Conservation (phyloP, 2,797 vertebrate genomes). For the Delichon dasypus region DNA sequence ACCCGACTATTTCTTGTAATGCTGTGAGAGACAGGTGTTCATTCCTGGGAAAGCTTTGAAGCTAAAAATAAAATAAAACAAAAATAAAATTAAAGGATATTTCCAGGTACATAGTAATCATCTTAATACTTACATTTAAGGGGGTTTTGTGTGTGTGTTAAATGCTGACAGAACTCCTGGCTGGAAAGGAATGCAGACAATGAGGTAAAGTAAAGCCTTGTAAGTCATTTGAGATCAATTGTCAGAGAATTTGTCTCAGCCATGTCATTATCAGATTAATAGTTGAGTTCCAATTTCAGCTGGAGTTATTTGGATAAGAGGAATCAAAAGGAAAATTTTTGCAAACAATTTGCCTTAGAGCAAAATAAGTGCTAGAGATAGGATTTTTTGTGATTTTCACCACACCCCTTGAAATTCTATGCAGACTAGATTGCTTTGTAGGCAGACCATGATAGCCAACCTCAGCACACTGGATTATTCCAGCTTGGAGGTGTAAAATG, state of each 20-base stretch:
- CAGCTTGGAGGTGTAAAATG: not conserved
- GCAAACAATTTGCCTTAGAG: conserved; percentile 76
- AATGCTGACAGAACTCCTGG: conserved; percentile 63
- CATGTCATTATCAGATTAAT: conserved; percentile 84
- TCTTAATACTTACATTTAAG: conserved; percentile 75
- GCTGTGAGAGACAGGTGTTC: conserved; percentile 80
- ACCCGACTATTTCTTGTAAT: conserved; percentile 75
- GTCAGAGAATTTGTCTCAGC: conserved; percentile 75
- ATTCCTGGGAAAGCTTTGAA: conserved; percentile 81
- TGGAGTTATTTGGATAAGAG: conserved; percentile 81
- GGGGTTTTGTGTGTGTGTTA: conserved; percentile 43
- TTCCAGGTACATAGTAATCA: conserved; percentile 79
- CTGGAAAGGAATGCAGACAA: conserved; percentile 79
- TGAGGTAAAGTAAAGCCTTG: conserved; percentile 72
- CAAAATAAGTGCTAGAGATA: conserved; percentile 59
- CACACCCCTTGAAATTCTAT: conserved; percentile 68
- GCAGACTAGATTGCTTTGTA: not conserved
- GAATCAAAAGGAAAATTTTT: conserved; percentile 80
- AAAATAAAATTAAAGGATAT: conserved; percentile 83
- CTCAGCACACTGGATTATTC: not conserved
- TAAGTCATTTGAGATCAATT: conserved; percentile 77
- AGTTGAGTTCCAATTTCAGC: conserved; percentile 76
- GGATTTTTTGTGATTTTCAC: conserved; percentile 60
- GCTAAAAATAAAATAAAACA: conserved; percentile 80
- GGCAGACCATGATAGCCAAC: not conserved